Evolutionary conservation across 1,140 invertebrate species (phyloP).

Genomic region (Drosophila mauritiana): DNA sequence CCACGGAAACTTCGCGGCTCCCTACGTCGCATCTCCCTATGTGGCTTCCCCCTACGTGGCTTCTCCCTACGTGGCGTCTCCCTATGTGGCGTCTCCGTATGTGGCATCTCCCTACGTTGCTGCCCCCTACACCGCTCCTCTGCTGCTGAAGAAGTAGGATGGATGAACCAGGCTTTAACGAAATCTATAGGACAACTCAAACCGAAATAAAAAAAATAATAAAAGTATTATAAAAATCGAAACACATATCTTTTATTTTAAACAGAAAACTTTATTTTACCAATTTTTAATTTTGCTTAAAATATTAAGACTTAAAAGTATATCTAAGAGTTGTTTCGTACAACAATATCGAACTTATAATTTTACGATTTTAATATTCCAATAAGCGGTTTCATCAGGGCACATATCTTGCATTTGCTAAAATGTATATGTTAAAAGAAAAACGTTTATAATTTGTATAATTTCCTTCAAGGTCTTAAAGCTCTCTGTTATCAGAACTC

Average conservation of each 20-base stretch:
- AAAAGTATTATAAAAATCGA: conserved; percentile 18
- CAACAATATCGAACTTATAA: too few relatives aligned
- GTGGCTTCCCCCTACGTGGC: conserved; percentile 70
- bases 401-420: too few relatives aligned
- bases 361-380: too few relatives aligned
- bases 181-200: background rate
- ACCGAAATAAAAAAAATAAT: conserved; percentile 18
- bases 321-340: too few relatives aligned
- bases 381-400: too few relatives aligned
- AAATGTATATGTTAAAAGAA: background rate
- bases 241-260: background rate
- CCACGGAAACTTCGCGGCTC: conserved; percentile 66
- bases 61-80: conserved; percentile 60
- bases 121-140: conserved; percentile 61
- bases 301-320: background rate
- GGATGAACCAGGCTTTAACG: background rate
- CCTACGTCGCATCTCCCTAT: conserved; percentile 64
- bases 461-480: conserved; percentile 12
- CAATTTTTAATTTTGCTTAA: background rate
- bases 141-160: conserved; percentile 69
- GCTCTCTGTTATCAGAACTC: conserved; percentile 9
- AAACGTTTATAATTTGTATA: background rate
- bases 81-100: conserved; percentile 65
- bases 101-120: conserved; percentile 66
- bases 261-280: background rate